Evolutionary conservation across 92 coral and sea anemone species (phyloP).

Genomic region (Epizoanthus illoricatus): DNA sequence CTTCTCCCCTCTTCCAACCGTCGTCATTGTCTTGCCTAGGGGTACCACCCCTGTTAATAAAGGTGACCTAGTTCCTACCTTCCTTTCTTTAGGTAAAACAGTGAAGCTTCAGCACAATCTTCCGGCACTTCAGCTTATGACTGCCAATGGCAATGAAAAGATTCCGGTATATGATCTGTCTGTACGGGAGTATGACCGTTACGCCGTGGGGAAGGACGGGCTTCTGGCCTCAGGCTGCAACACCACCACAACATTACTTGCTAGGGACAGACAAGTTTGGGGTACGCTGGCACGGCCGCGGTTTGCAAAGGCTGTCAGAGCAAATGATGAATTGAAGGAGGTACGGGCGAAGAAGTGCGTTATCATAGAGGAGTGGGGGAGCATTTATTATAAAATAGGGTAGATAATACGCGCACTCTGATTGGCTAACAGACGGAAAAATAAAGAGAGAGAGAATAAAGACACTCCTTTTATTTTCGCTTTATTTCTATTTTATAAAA

Average conservation of each 20-base stretch:
- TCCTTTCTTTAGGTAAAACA: conserved; percentile 18
- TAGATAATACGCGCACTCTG: too few species aligned
- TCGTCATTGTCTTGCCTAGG: too few species aligned
- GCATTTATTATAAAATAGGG: too few species aligned
- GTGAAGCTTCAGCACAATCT: conserved; percentile 56
- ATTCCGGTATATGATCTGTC: conserved; percentile 83
- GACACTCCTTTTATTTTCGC: too few species aligned
- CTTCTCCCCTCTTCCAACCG: too few species aligned
- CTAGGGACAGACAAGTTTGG: conserved; percentile 81
- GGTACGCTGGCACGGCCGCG: conserved; percentile 61
- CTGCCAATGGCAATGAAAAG: conserved; percentile 35
- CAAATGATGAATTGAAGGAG: neutral
- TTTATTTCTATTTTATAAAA: too few species aligned
- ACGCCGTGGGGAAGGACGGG: conserved; percentile 83
- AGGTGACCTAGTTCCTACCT: neutral
- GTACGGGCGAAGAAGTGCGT: neutral
- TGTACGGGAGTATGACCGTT: conserved; percentile 83
- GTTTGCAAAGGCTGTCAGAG: conserved; percentile 20
- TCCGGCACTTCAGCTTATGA: conserved; percentile 57
- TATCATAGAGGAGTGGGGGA: too few species aligned
- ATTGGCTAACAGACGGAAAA: too few species aligned
- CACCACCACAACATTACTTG: conserved; percentile 40
- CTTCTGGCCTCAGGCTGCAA: conserved; percentile 78
- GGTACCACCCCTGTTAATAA: neutral
- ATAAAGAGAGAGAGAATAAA: too few species aligned